A percentile compares a stretch with the other conserved stretches of the same genome.
These are phyloP conservation scores for Myotis brandtii DNA, from an alignment of 2,113 vertebrate genomes.

Conservation along the genomic window DNA sequence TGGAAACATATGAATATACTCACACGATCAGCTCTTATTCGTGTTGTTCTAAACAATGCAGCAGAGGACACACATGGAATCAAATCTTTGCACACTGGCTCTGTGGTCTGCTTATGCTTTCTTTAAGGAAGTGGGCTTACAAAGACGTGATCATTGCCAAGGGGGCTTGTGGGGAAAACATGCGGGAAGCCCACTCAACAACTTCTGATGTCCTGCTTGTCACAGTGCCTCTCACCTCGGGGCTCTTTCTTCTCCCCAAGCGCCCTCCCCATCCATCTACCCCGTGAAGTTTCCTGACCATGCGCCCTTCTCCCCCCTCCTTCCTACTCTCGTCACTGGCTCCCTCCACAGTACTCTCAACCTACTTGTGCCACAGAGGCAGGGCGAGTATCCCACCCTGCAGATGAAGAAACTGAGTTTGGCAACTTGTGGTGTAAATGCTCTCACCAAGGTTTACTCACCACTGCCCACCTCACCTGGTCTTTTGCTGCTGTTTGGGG, in stretches of 20 bases:
- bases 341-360: not conserved
- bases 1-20: not conserved
- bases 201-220: not conserved
- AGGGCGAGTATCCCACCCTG: not conserved
- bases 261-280: no score
- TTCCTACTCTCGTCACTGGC: no score
- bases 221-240: not conserved
- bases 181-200: not conserved
- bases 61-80: not conserved
- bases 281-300: not conserved
- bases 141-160: not conserved
- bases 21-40: not conserved
- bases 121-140: not conserved
- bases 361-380: accelerated
- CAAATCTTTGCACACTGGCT: not conserved
- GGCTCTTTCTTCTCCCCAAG: not conserved
- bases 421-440: no score
- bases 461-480: not conserved
- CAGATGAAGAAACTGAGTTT: not conserved
- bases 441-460: not conserved
- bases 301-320: accelerated
- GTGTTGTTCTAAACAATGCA: not conserved
- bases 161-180: not conserved
- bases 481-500: not conserved
- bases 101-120: not conserved